Evolutionary conservation across 2,888 invertebrate genomes (phyloP), one percentile per base, ranked within the genome.

Genomic region (Parthenolecanium corni): DNA sequence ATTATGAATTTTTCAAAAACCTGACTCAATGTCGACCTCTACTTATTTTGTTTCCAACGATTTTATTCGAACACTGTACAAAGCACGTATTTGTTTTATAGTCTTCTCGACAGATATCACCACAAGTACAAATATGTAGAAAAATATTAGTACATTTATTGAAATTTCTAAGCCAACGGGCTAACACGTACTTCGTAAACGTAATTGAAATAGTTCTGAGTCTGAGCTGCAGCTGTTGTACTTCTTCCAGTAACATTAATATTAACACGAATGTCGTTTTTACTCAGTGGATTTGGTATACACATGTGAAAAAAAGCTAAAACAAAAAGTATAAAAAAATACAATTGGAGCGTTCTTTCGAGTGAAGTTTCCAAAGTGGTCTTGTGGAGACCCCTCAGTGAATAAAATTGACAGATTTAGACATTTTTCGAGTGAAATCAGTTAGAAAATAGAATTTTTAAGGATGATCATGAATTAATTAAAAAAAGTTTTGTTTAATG

Each of bases 301-400:
- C 62, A 52, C 44, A 62, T 9, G 16, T 20, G 24, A 12, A 46
- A 47, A 36, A 54, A 52, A 44, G 64, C 62, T 65, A 57, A 44
- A 61, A 63, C 51, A 62, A 61, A 57, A 57, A 25, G 16, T 21
- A 62, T 3, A 3, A 44, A 44, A 44, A 44, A 3, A 3, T 2
- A 3, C 46, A 9, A 11, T 44, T 31, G 5, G 31, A 31, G 31
- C 31, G 5, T 6, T 31, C 9, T 31, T 31, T n/a, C n/a, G n/a
- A n/a, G n/a, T n/a, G n/a, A n/a, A n/a, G n/a, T n/a, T n/a, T n/a
- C n/a, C n/a, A n/a, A n/a, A n/a, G n/a, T n/a, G n/a, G n/a, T n/a
- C n/a, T n/a, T n/a, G n/a, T n/a, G n/a, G n/a, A n/a, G n/a, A n/a
- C n/a, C n/a, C n/a, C n/a, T n/a, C n/a, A n/a, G n/a, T n/a, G n/a